Base-by-base conservation (phyloP, 2,888 invertebrate species). In the Chromoteleia sp. region DNA sequence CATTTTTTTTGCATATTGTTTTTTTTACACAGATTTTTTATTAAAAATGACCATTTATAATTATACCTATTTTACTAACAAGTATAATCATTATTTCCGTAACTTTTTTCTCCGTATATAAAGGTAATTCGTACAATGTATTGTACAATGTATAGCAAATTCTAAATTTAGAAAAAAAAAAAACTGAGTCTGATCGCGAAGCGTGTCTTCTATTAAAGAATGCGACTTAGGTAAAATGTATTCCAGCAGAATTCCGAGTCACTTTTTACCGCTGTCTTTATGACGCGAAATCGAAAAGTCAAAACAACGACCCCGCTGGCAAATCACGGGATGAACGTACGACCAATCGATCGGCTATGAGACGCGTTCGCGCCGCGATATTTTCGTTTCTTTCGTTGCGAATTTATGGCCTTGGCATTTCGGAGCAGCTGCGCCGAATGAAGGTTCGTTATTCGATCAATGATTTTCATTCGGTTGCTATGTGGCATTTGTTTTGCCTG, bases 361-460 rank as follows among this genome's bases (percentile, higher is more conserved):
- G 68, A 76, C 43, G 68, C 50, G 52, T 59, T 63, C 50, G 39
- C 67, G 50, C 19, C 45, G 58, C 75, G 67, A 61, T 74, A 59
- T 76, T 76, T 76, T 76, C 61, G 58, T 68, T 68, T 61, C 68
- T 70, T 77, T 77, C 68, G 70, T 68, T 76, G 54, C 77, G 48
- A 77, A 77, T 59, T 70, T 70, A 77, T 63, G 56, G 77, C 70
- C 77, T 77, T 77, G 77, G 77, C 70, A 77, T 77, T 77, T 77
- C 63, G 61, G 14, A 68, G 70, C 77, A 70, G 77, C 77, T 77
- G 70, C 77, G 68, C 70, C 70, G 70, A 77, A 77, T 77, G 75
- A 75, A 58, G 52, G 33, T 75, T 75, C 75, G 77, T 77, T 63
- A 77, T 70, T 63, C 70, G 77, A 77, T 77, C 77, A 70, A 77